Conservation (phyloP, 2,113 vertebrate species). For the Orthonyx spaldingii region DNA sequence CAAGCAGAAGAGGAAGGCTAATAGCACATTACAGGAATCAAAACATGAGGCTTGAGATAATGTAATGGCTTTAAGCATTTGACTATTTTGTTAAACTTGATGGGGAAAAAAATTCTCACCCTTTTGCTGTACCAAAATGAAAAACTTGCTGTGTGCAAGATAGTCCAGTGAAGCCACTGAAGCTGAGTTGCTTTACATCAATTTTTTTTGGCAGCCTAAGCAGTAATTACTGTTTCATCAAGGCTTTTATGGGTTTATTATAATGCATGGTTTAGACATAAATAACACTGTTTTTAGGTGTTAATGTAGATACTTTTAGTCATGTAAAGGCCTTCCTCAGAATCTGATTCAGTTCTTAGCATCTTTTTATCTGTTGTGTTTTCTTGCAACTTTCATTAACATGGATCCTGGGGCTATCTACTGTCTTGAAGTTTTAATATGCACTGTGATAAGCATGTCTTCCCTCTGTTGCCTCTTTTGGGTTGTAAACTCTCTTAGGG, state of each 20-base stretch:
- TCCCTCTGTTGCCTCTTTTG: neutral
- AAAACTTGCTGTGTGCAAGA: neutral
- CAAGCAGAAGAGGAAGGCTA: neutral
- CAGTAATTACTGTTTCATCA: slow-evolving; percentile 17
- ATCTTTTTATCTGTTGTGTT: slow-evolving; percentile 9
- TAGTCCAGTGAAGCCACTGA: neutral
- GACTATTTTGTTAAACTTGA: neutral
- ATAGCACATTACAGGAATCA: neutral
- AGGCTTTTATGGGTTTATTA: neutral
- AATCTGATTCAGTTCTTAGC: neutral
- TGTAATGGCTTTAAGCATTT: neutral
- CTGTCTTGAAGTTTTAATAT: slow-evolving; percentile 44
- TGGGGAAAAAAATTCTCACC: neutral
- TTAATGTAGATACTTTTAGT: neutral
- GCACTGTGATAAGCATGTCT: neutral
- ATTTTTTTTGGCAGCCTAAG: slow-evolving; percentile 8
- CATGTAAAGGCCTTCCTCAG: neutral
- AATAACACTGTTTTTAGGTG: neutral
- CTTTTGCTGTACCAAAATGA: neutral
- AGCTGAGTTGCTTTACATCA: neutral
- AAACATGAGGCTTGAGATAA: neutral
- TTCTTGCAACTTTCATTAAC: slow-evolving; percentile 29
- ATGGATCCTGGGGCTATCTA: slow-evolving; percentile 25
- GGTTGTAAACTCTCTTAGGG: slow-evolving; percentile 26
- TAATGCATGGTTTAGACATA: neutral